Evolutionary conservation across 2,797 vertebrate genomes (phyloP).

Genomic region (Megaceryle alcyon): DNA sequence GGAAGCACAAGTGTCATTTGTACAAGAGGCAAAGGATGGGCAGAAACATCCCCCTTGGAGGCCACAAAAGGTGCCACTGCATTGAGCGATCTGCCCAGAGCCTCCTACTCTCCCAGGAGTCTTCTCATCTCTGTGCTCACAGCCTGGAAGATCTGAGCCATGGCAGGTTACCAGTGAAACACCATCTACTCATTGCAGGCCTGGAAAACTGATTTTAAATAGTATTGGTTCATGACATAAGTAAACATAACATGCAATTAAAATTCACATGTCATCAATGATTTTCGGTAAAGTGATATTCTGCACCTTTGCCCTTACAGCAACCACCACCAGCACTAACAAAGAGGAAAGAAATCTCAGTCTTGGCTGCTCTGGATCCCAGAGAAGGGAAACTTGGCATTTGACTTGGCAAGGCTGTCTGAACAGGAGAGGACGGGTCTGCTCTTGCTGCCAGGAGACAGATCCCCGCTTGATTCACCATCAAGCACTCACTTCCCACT

Average conservation of each 20-base stretch:
- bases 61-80: neutral
- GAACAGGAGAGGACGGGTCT: neutral
- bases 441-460: neutral
- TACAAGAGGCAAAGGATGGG: neutral
- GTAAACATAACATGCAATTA: neutral
- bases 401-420: neutral
- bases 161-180: neutral
- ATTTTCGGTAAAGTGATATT: neutral
- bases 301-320: neutral
- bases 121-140: neutral
- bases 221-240: neutral
- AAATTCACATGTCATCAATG: neutral
- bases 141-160: neutral
- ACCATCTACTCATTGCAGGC: neutral
- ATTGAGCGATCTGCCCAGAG: neutral
- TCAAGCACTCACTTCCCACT: neutral
- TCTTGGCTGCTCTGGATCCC: neutral
- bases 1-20: constrained; percentile 29
- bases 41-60: neutral
- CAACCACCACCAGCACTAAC: neutral
- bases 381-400: neutral
- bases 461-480: neutral
- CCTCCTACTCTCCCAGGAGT: neutral
- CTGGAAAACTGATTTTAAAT: neutral
- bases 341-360: neutral